Evolutionary conservation across 2,113 vertebrate species (phyloP).

Genomic region (Etheostoma spectabile): DNA sequence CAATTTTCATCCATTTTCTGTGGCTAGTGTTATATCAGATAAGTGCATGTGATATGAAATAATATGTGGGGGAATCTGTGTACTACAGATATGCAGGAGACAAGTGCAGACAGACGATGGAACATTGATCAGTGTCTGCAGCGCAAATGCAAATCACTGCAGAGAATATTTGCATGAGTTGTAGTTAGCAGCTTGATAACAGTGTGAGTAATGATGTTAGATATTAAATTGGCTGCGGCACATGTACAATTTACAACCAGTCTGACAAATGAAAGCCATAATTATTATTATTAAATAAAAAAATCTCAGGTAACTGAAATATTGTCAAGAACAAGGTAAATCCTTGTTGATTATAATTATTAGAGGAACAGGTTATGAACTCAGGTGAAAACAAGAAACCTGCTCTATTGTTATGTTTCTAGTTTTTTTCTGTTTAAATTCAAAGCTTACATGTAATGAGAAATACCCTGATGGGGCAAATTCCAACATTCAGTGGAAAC

Average conservation of each 20-base stretch:
- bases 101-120: slow-evolving; percentile 6
- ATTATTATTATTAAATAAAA: too few species aligned
- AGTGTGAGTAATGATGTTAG: slow-evolving; percentile 58
- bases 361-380: background rate
- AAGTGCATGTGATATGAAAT: slow-evolving; percentile 16
- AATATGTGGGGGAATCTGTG: background rate
- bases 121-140: slow-evolving; percentile 30
- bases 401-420: background rate
- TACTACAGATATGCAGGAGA: slow-evolving; percentile 8
- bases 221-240: slow-evolving; percentile 62
- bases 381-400: slow-evolving; percentile 12
- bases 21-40: slow-evolving; percentile 11
- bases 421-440: background rate
- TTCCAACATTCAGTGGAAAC: background rate
- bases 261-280: slow-evolving; percentile 51
- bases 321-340: background rate
- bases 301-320: background rate
- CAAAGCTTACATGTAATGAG: background rate
- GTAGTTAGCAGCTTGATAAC: slow-evolving; percentile 47
- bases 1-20: slow-evolving; percentile 37
- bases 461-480: background rate
- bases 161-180: slow-evolving; percentile 66
- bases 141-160: slow-evolving; percentile 68
- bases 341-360: background rate
- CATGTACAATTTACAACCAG: slow-evolving; percentile 34